Conservation (phyloP, 2,888 invertebrate genomes). For the Meteorus colon region DNA sequence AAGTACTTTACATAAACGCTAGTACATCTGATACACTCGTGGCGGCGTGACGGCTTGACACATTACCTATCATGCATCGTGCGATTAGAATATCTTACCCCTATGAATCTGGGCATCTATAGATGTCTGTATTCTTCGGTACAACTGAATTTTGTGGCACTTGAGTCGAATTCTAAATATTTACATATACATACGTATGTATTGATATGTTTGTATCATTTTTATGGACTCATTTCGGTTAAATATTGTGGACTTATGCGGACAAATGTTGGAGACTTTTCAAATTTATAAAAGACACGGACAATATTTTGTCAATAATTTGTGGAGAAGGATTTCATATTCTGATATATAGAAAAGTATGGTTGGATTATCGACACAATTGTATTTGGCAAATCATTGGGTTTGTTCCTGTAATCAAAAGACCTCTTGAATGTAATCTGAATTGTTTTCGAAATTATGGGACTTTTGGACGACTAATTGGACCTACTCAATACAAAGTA, state of each 20-base stretch:
- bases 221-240: background rate
- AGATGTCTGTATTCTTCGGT: too few species aligned
- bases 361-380: background rate
- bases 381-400: background rate
- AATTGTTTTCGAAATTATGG: too few species aligned
- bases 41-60: too few species aligned
- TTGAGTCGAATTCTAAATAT: slow-evolving; percentile 34
- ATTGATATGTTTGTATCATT: slow-evolving; percentile 13
- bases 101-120: too few species aligned
- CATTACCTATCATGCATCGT: too few species aligned
- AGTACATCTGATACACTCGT: too few species aligned
- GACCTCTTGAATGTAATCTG: background rate
- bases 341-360: background rate
- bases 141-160: background rate
- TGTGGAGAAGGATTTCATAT: background rate
- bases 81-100: too few species aligned
- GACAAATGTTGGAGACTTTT: background rate
- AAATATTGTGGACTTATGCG: background rate
- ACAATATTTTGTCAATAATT: background rate
- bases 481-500: too few species aligned
- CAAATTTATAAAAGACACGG: background rate
- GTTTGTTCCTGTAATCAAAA: background rate
- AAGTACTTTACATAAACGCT: too few species aligned
- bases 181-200: background rate
- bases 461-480: too few species aligned